Percentiles rank a stretch among this genome's conserved stretches.
phyloP scores from a whole-genome alignment of 2,797 vertebrate species.

The Odontamblyopus lacepedii region DNA sequence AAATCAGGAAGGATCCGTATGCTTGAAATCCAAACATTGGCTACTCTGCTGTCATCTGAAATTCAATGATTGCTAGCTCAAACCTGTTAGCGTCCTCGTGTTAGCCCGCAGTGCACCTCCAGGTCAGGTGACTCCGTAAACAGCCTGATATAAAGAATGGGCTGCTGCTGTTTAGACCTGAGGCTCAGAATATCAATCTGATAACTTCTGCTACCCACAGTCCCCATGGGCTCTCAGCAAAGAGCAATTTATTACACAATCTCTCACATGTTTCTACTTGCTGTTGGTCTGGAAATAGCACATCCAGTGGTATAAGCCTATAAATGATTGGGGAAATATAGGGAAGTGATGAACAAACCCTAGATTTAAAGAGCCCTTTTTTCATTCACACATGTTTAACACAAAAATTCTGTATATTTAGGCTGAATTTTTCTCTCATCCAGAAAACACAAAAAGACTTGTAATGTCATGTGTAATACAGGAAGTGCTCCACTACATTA shows the following conservation, averaged over 20 bases:
- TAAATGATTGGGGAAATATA: neutral
- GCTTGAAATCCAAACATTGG: too few species aligned
- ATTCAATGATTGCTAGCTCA: neutral
- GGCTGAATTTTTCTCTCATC: too few species aligned
- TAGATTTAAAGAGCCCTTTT: too few species aligned
- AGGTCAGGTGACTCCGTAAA: constrained; percentile 45
- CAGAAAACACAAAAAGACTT: too few species aligned
- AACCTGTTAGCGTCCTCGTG: constrained; percentile 25
- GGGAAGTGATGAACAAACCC: too few species aligned
- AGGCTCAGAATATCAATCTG: constrained; percentile 23
- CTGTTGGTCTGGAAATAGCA: constrained; percentile 15
- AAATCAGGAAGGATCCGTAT: too few species aligned
- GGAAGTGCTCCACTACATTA: too few species aligned
- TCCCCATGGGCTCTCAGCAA: constrained; percentile 12
- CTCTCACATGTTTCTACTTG: constrained; percentile 6
- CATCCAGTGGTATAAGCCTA: neutral
- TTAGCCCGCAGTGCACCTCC: constrained; percentile 36
- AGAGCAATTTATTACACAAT: constrained; percentile 19
- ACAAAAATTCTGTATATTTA: too few species aligned
- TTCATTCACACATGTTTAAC: too few species aligned
- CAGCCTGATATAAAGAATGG: constrained; percentile 44
- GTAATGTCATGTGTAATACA: too few species aligned
- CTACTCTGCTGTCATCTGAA: too few species aligned
- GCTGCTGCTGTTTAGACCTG: constrained; percentile 19
- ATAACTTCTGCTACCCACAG: constrained; percentile 18